Conservation (phyloP, 2,797 vertebrate species). For the Fundulus diaphanus region DNA sequence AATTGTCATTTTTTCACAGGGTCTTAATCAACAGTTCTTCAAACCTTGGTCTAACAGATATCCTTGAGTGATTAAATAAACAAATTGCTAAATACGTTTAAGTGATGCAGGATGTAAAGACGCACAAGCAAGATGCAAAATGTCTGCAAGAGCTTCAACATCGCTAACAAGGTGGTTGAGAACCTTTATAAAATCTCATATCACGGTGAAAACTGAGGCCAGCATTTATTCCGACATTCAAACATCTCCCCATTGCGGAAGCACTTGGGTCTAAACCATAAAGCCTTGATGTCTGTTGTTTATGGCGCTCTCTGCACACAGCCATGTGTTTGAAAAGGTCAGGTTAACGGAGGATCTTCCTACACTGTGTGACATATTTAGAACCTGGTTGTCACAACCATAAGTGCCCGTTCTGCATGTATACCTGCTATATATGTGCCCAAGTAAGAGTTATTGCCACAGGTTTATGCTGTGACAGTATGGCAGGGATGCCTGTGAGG, state of each 20-base stretch:
- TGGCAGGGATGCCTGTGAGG: slow-evolving; percentile 35
- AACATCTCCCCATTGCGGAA: slow-evolving; percentile 8
- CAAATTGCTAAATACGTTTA: neutral
- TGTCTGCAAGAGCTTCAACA: neutral
- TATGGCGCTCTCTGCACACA: slow-evolving; percentile 22
- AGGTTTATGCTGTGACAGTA: slow-evolving; percentile 57
- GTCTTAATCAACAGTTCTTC: neutral
- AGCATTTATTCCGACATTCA: slow-evolving; percentile 10
- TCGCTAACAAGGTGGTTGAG: neutral
- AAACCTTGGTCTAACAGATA: neutral
- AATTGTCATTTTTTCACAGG: neutral
- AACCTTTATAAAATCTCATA: slow-evolving; percentile 25
- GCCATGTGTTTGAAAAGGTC: slow-evolving; percentile 29
- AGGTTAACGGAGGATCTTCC: slow-evolving; percentile 10
- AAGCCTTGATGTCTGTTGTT: slow-evolving; percentile 20
- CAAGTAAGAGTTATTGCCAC: slow-evolving; percentile 15
- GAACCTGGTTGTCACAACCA: slow-evolving; percentile 23
- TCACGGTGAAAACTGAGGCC: slow-evolving; percentile 23
- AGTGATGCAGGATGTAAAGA: neutral
- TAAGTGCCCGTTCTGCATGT: neutral
- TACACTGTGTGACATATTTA: slow-evolving; percentile 15
- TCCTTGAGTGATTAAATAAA: neutral
- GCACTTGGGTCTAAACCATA: slow-evolving; percentile 32
- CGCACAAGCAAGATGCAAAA: neutral
- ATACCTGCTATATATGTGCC: slow-evolving; percentile 2